Evolutionary conservation across 2,888 invertebrate genomes (phyloP).

Genomic region (Agrotis puta): DNA sequence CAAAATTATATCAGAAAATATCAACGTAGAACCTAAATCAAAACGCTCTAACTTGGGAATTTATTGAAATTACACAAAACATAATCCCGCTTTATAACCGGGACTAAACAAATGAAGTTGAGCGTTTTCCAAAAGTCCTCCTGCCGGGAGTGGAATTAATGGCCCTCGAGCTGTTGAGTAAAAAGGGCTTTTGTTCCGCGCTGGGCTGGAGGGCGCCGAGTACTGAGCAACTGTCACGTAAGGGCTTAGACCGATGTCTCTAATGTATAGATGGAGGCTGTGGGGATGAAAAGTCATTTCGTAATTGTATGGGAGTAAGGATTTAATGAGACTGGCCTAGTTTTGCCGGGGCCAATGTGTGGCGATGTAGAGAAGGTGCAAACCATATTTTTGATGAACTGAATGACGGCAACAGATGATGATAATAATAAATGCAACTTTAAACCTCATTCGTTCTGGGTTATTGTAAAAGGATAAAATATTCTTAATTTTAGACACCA

Average conservation of each 20-base stretch:
- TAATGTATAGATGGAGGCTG: constrained; percentile 39
- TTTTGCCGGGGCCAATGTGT: constrained; percentile 22
- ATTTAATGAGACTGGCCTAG: constrained; percentile 60
- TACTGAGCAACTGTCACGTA: constrained; percentile 65
- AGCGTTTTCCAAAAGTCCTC: constrained; percentile 69
- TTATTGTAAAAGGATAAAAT: no score
- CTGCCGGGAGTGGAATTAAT: constrained; percentile 65
- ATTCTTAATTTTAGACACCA: no score
- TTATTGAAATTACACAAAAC: constrained; percentile 67
- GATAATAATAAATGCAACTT: background rate
- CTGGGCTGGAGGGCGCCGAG: constrained; percentile 59
- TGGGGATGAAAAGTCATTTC: constrained; percentile 55
- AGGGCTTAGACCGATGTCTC: constrained; percentile 32
- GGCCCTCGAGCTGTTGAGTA: constrained; percentile 64
- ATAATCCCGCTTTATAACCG: constrained; percentile 64
- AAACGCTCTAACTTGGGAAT: constrained; percentile 53
- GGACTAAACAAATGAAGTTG: constrained; percentile 73
- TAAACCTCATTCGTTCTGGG: no score
- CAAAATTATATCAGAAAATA: constrained; percentile 31
- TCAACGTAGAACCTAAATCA: constrained; percentile 47
- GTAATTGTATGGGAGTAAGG: constrained; percentile 48
- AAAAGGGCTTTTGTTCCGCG: constrained; percentile 72
- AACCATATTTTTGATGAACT: background rate
- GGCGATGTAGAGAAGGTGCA: background rate
- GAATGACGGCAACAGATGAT: no score